These are phyloP conservation scores for Galeopsomyia nigrocyanea DNA, from an alignment of 2,888 invertebrate genomes.

Conservation along the genomic window DNA sequence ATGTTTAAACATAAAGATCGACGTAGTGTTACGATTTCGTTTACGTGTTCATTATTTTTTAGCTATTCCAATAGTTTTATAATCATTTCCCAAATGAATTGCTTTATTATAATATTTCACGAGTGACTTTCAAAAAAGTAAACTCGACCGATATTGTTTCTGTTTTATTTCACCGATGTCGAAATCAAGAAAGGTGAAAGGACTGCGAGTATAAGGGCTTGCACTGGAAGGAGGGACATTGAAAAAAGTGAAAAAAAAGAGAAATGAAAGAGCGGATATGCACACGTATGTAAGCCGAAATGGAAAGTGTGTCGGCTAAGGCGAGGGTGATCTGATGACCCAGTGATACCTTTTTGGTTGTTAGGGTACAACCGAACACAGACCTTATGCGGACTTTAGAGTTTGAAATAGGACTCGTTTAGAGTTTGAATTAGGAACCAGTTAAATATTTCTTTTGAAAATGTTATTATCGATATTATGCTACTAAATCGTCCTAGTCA, in stretches of 20 bases:
- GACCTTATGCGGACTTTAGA: too few species aligned
- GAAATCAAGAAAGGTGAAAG: conserved; percentile 33
- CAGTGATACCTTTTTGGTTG: conserved; percentile 61
- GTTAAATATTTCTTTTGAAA: too few species aligned
- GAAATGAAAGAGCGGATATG: conserved; percentile 40
- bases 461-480: too few species aligned
- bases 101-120: background rate
- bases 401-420: too few species aligned
- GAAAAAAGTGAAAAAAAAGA: conserved; percentile 51
- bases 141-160: conserved; percentile 3
- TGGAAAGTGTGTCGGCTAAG: conserved; percentile 61
- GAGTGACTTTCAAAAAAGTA: background rate
- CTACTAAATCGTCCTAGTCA: too few species aligned
- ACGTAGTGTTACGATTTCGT: background rate
- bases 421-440: too few species aligned
- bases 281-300: conserved; percentile 47
- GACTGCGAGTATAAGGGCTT: background rate
- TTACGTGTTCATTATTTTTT: background rate
- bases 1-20: conserved; percentile 24
- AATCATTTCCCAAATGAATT: conserved; percentile 21
- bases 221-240: background rate
- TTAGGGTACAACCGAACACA: too few species aligned
- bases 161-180: background rate
- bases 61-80: background rate
- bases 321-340: conserved; percentile 61